Conservation (phyloP, 2,888 invertebrate species). For the Notodonta ziczac region DNA sequence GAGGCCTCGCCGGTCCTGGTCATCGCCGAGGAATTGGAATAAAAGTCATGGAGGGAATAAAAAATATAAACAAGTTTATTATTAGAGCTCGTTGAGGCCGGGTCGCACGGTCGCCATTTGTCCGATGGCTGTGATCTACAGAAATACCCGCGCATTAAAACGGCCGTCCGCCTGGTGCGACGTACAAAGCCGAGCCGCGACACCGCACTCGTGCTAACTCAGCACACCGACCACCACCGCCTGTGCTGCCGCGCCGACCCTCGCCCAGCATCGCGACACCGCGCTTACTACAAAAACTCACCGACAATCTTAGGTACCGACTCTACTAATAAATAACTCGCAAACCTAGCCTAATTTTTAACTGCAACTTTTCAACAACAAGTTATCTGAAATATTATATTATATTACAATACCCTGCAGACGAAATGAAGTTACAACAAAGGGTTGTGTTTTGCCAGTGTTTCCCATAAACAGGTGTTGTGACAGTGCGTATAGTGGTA, state of each 20-base stretch:
- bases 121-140: conserved; percentile 81
- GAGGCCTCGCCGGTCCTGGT: conserved; percentile 50
- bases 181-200: conserved; percentile 66
- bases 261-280: conserved; percentile 20
- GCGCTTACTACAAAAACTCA: conserved; percentile 21
- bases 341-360: conserved; percentile 19
- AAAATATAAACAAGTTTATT: conserved; percentile 84
- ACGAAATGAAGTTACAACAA: background rate
- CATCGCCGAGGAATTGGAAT: conserved; percentile 58
- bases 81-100: conserved; percentile 82
- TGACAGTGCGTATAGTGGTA: conserved; percentile 20
- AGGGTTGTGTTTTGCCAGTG: conserved; percentile 22
- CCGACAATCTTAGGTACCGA: conserved; percentile 38
- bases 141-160: conserved; percentile 80
- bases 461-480: conserved; percentile 23
- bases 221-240: conserved; percentile 54
- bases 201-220: conserved; percentile 58
- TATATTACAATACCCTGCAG: background rate
- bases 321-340: conserved; percentile 25
- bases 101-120: conserved; percentile 83
- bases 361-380: conserved; percentile 14
- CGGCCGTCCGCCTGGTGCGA: conserved; percentile 58
- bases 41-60: conserved; percentile 72
- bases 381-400: background rate
- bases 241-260: conserved; percentile 28